Conservation (phyloP, 1,140 invertebrate species). For the Trichonephila inaurata region DNA sequence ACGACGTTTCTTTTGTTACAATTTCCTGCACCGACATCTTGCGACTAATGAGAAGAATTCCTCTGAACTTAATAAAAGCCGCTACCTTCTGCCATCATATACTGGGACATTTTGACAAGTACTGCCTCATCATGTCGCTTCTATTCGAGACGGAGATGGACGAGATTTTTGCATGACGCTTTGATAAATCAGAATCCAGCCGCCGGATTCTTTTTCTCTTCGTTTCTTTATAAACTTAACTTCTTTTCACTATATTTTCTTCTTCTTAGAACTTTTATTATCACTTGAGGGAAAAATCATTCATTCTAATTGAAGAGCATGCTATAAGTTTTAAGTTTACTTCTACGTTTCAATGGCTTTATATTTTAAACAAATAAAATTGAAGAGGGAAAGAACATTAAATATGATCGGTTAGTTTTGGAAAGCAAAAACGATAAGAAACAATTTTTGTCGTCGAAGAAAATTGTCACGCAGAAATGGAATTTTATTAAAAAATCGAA, state of each 20-base stretch:
- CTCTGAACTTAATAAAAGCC: constrained; percentile 45
- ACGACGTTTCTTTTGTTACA: constrained; percentile 40
- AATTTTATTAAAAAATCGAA: background rate
- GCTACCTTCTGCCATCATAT: constrained; percentile 30
- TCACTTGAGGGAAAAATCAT: background rate
- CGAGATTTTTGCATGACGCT: constrained; percentile 67
- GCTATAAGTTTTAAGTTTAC: background rate
- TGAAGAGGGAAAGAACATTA: no score
- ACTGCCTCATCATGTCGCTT: constrained; percentile 25
- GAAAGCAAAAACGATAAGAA: no score
- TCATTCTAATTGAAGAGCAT: constrained; percentile 13
- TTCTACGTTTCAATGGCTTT: background rate
- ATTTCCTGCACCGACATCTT: constrained; percentile 12
- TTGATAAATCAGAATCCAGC: constrained; percentile 40
- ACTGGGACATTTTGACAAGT: constrained; percentile 49
- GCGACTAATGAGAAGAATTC: constrained; percentile 23
- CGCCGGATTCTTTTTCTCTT: constrained; percentile 17
- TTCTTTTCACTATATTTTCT: constrained; percentile 33
- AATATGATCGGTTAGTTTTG: no score
- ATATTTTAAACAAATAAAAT: no score
- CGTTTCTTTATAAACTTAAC: background rate
- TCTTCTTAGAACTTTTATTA: no score
- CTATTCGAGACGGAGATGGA: constrained; percentile 61
- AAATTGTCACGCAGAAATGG: background rate
- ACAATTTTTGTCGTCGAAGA: background rate